These are phyloP conservation scores for Eristalis intricaria DNA, from an alignment of 2,888 invertebrate species.

Conservation along the genomic window DNA sequence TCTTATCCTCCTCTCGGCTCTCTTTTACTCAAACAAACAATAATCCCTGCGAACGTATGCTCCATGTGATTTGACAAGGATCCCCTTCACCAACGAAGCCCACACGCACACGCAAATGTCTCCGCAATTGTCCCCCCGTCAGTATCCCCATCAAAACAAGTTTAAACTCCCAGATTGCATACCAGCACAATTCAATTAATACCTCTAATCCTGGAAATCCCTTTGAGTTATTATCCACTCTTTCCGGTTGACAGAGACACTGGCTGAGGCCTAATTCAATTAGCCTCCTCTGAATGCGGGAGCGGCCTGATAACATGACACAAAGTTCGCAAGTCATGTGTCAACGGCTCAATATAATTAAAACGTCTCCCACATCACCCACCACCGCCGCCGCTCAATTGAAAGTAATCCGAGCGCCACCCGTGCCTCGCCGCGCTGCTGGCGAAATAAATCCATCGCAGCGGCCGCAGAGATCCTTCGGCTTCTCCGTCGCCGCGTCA, in stretches of 20 bases:
- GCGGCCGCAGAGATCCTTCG: slow-evolving; percentile 2
- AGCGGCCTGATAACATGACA: slow-evolving; percentile 37
- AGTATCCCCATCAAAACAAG: neutral
- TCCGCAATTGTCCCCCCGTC: neutral
- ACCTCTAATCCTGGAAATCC: slow-evolving; percentile 31
- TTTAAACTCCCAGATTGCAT: slow-evolving; percentile 19
- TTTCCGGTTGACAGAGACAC: slow-evolving; percentile 36
- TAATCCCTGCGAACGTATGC: neutral
- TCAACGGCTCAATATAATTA: slow-evolving; percentile 63
- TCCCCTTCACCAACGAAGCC: neutral
- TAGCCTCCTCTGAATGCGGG: slow-evolving; percentile 9
- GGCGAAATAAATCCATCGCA: slow-evolving; percentile 36
- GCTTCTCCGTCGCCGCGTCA: slow-evolving; percentile 41
- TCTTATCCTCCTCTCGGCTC: too few relatives aligned
- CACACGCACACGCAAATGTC: neutral
- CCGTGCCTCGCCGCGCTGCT: neutral
- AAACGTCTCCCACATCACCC: slow-evolving; percentile 17
- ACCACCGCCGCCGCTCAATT: slow-evolving; percentile 11
- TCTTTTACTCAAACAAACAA: too few relatives aligned
- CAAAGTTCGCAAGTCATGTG: slow-evolving; percentile 65
- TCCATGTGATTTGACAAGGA: neutral
- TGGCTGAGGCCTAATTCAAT: neutral
- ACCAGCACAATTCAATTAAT: slow-evolving; percentile 50
- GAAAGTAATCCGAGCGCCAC: slow-evolving; percentile 23
- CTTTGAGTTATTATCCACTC: slow-evolving; percentile 39